Evolutionary conservation across 1,140 invertebrate species (phyloP).

Genomic region (Drosophila nannoptera): DNA sequence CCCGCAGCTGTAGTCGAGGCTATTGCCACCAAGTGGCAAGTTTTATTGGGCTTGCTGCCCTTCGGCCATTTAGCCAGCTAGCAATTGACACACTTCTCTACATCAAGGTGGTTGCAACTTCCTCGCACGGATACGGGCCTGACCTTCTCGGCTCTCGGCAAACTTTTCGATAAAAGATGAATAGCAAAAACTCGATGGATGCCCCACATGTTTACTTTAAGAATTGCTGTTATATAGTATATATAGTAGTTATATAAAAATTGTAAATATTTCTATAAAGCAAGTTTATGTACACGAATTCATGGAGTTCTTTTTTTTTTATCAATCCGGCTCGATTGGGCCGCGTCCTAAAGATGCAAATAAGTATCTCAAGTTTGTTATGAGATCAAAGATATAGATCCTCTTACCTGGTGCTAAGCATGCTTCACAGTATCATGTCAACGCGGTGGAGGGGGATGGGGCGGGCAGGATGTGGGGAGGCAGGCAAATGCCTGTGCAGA

Average conservation of each 20-base stretch:
- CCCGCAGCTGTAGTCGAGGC: slow-evolving; percentile 34
- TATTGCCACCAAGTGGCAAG: slow-evolving; percentile 26
- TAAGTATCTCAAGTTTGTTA: slow-evolving; percentile 1
- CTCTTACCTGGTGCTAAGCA: slow-evolving; percentile 17
- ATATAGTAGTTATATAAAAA: too few species aligned
- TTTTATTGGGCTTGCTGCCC: slow-evolving; percentile 20
- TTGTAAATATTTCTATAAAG: too few species aligned
- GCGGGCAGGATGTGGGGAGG: slow-evolving; percentile 24
- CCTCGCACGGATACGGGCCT: slow-evolving; percentile 9
- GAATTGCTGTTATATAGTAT: too few species aligned
- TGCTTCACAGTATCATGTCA: slow-evolving; percentile 14
- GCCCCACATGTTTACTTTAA: neutral
- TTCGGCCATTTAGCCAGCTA: slow-evolving; percentile 3
- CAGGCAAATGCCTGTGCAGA: slow-evolving; percentile 40
- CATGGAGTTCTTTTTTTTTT: too few species aligned
- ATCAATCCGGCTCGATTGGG: too few species aligned
- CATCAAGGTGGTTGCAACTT: slow-evolving; percentile 22
- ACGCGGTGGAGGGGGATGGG: too few species aligned
- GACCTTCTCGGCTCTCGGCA: neutral
- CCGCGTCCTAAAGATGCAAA: neutral
- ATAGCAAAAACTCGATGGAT: neutral
- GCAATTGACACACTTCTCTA: slow-evolving; percentile 18
- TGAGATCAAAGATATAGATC: slow-evolving; percentile 16
- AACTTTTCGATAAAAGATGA: neutral
- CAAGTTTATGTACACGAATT: too few species aligned